phyloP scores from a whole-genome alignment of 2,888 invertebrate genomes.

The Drosophila barbarae region DNA sequence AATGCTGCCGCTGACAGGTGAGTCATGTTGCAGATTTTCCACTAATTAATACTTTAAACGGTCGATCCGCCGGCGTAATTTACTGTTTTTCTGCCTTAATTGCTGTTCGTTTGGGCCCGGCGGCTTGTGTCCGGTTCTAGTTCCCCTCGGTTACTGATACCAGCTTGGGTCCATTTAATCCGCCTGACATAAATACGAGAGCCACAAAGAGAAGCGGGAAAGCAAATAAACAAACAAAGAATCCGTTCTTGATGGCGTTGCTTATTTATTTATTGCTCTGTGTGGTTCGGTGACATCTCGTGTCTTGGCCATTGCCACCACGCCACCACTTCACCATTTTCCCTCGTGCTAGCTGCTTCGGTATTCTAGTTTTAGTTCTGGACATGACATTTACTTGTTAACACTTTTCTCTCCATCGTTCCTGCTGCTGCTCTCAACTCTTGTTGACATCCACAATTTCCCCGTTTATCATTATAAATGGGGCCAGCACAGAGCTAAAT shows the following conservation, averaged over 20 bases:
- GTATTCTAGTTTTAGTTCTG: slow-evolving; percentile 25
- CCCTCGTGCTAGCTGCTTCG: slow-evolving; percentile 18
- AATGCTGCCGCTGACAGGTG: slow-evolving; percentile 29
- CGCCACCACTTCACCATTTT: not conserved
- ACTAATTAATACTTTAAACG: slow-evolving; percentile 41
- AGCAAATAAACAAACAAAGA: slow-evolving; percentile 29
- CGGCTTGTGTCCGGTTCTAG: slow-evolving; percentile 43
- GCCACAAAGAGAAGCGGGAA: slow-evolving; percentile 15
- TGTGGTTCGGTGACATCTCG: slow-evolving; percentile 55
- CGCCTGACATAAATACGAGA: slow-evolving; percentile 57
- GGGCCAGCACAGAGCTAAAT: not conserved
- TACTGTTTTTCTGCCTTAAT: slow-evolving; percentile 14
- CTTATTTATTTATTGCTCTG: slow-evolving; percentile 66
- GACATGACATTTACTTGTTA: slow-evolving; percentile 65
- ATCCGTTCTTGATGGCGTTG: slow-evolving; percentile 38
- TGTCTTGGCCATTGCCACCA: slow-evolving; percentile 29
- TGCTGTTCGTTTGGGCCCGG: slow-evolving; percentile 7
- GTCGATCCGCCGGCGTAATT: slow-evolving; percentile 21
- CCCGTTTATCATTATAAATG: slow-evolving; percentile 25
- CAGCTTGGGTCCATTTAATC: slow-evolving; percentile 47
- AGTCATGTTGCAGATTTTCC: slow-evolving; percentile 15
- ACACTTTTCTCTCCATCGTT: slow-evolving; percentile 54
- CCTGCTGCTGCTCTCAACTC: slow-evolving; percentile 17
- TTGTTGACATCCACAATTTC: slow-evolving; percentile 46
- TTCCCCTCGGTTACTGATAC: slow-evolving; percentile 53